Conservation (phyloP, 2,888 invertebrate genomes). For the Tipula unca region DNA sequence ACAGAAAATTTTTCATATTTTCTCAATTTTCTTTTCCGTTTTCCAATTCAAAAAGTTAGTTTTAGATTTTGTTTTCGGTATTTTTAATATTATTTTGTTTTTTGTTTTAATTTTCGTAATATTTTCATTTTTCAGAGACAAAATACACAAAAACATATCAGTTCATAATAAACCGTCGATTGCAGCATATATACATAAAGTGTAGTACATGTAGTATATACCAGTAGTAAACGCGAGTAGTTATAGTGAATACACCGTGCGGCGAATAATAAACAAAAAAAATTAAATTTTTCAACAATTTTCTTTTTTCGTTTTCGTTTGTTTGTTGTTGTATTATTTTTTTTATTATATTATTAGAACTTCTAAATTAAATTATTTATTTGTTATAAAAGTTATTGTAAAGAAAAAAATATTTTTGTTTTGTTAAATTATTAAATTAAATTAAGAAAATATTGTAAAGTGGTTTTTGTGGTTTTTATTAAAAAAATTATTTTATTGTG, state of each 20-base stretch:
- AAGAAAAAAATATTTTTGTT: not conserved
- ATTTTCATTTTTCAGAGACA: not conserved
- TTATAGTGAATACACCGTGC: not conserved
- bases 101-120: not conserved
- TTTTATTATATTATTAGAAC: not conserved
- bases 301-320: not conserved
- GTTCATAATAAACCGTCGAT: not conserved
- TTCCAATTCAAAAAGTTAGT: not conserved
- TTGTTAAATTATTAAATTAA: not conserved
- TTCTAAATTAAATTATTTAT: not conserved
- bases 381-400: not conserved
- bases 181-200: not conserved
- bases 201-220: not conserved
- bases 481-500: not conserved
- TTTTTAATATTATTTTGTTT: not conserved
- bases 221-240: not conserved
- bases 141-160: not conserved
- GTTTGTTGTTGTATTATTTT: not conserved
- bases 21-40: not conserved
- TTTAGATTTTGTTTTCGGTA: not conserved
- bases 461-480: not conserved
- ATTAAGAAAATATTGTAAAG: not conserved
- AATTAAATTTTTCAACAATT: not conserved
- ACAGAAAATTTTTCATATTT: not conserved
- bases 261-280: not conserved